phyloP scores from a whole-genome alignment of 2,797 vertebrate genomes.

The Allobates femoralis region DNA sequence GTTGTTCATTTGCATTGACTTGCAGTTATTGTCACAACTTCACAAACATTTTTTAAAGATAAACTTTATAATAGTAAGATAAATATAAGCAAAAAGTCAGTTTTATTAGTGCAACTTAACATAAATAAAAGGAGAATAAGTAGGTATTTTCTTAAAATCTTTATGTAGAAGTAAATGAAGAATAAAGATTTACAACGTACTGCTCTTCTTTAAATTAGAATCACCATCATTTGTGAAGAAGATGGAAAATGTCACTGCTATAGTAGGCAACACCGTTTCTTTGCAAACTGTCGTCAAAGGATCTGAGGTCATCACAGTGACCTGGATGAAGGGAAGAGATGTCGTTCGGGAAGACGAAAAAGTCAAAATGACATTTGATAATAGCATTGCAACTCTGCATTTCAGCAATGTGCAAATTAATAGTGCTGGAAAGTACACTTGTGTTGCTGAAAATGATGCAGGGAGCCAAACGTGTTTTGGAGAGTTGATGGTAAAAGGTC shows the following conservation, averaged over 20 bases:
- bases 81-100: not conserved
- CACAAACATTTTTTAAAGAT: not conserved
- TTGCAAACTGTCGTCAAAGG: conserved; percentile 91
- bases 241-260: conserved; percentile 88
- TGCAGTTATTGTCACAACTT: too few relatives aligned
- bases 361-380: conserved; percentile 88
- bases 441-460: conserved; percentile 93
- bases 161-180: not conserved
- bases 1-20: too few relatives aligned
- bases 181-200: conserved; percentile 49
- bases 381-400: conserved; percentile 82
- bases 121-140: not conserved
- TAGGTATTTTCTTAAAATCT: not conserved
- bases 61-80: not conserved
- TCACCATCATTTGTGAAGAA: conserved; percentile 93
- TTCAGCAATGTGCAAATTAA: conserved; percentile 84
- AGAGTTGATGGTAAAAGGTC: conserved; percentile 94
- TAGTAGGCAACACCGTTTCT: conserved; percentile 85
- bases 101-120: not conserved
- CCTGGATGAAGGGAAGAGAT: conserved; percentile 94
- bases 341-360: conserved; percentile 89
- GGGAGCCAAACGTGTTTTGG: conserved; percentile 94
- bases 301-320: conserved; percentile 89
- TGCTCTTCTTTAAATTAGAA: conserved; percentile 78
- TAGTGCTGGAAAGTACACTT: conserved; percentile 89